These are phyloP conservation scores for silkworm (Bombyx mori) DNA, from an alignment of 1,140 invertebrate genomes.

Conservation along the genomic window ASM3026992v2 NC_085110.1:16035501-16036000, in stretches of 20 bases:
- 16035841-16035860: constrained; percentile 85
- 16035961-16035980: constrained; percentile 82
- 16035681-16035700: too few species aligned
- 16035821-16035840: constrained; percentile 90
- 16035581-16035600: not conserved
- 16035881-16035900: constrained; percentile 94
- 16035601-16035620: too few species aligned
- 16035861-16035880: constrained; percentile 84
- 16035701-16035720: too few species aligned
- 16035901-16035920: constrained; percentile 88
- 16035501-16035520: too few species aligned
- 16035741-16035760: constrained; percentile 87
- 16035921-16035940: constrained; percentile 87
- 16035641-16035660: too few species aligned
- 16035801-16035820: constrained; percentile 85
- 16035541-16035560: too few species aligned
- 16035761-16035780: constrained; percentile 90
- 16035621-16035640: too few species aligned
- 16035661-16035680: too few species aligned
- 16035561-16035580: not conserved
- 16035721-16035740: constrained; percentile 60
- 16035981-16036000: constrained; percentile 84
- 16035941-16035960: constrained; percentile 72
- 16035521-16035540: too few species aligned
- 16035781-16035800: constrained; percentile 90